Base-by-base conservation (phyloP, 2,113 vertebrate genomes). In the Passer domesticus region DNA sequence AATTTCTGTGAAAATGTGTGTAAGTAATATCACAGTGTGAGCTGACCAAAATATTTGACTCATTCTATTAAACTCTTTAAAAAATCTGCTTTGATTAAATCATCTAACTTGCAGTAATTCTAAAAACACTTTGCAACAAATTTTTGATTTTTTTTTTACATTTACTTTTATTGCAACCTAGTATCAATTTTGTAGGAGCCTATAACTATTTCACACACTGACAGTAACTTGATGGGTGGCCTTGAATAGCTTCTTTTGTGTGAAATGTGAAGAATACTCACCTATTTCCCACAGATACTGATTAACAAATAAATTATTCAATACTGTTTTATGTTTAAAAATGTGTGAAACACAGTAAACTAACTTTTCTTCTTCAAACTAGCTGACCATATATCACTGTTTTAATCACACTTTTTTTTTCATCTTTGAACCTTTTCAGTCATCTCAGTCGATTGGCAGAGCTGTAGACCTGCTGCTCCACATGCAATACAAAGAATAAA, bases 221-320 rank as follows among this genome's bases (percentile, higher is more conserved):
- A 49, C 21, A 73, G 15, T 84, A 53, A 87, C 37, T 82, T 77
- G 37, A 33, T 70, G 10, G 4, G 19, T 91, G 33, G 41, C 74
- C 70, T 91, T 60, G 27, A 73, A 25, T 25, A 74, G 19, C 23
- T 30, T 85, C 11, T 39, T 75, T 63, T 70, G 11, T 74, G 64
- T 90, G 47, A 80, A 87, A 74, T 67, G 31, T 58, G 33, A 77
- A 82, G n/a, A 83, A 70, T 95, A 94, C 91, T 93, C 92, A 95
- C 94, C 94, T 86, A 88, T 87, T 93, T 90, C 63, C 59, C 50
- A 93, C 44, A 77, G 68, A n/a, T 28, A 77, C 39, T 63, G 49
- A 85, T 79, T 55, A 92, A 62, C 21, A 53, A 74, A 64, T 75
- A 64, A 50, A 52, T 87, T 60, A 50, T 53, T 80, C 3, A 2